Percentiles rank a stretch among this genome's conserved stretches.
These are phyloP conservation scores for Rhynchophorus ferrugineus DNA, from an alignment of 1,140 invertebrate genomes.

Conservation along the genomic window DNA sequence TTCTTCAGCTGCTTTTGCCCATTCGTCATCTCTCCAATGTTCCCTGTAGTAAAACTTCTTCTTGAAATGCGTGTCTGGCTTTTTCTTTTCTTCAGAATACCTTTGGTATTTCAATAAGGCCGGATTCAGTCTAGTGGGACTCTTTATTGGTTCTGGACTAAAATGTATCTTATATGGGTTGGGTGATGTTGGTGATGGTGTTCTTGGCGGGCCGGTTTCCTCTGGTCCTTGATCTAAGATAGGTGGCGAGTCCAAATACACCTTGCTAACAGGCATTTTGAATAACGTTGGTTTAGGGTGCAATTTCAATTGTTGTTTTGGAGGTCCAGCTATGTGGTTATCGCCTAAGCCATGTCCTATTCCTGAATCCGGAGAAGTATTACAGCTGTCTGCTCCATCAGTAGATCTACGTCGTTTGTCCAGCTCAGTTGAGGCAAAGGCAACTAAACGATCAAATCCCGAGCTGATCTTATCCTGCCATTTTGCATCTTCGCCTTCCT, in stretches of 20 bases:
- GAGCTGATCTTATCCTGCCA: slow-evolving; percentile 82
- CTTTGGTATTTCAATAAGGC: slow-evolving; percentile 56
- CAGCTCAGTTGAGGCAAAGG: slow-evolving; percentile 76
- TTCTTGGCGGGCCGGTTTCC: slow-evolving; percentile 55
- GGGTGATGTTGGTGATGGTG: slow-evolving; percentile 57
- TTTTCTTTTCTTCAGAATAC: slow-evolving; percentile 40
- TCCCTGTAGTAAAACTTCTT: slow-evolving; percentile 71
- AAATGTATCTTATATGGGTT: slow-evolving; percentile 40
- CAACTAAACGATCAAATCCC: slow-evolving; percentile 78
- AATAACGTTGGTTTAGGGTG: slow-evolving; percentile 40
- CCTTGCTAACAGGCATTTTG: slow-evolving; percentile 38
- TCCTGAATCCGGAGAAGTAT: slow-evolving; percentile 70
- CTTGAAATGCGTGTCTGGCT: slow-evolving; percentile 61
- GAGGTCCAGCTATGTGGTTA: slow-evolving; percentile 46
- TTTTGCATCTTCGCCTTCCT: slow-evolving; percentile 56
- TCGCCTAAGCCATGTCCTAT: slow-evolving; percentile 57
- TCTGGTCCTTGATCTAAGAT: slow-evolving; percentile 40
- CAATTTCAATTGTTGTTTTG: slow-evolving; percentile 36
- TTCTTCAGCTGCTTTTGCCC: slow-evolving; percentile 30
- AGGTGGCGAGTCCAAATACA: slow-evolving; percentile 44
- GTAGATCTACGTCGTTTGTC: slow-evolving; percentile 71
- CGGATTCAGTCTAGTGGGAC: slow-evolving; percentile 36
- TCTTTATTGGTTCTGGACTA: slow-evolving; percentile 37
- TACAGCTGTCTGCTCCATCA: slow-evolving; percentile 59
- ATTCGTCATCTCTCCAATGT: slow-evolving; percentile 48